Conservation (phyloP, 1,140 invertebrate genomes). For the Papilio machaon region DNA sequence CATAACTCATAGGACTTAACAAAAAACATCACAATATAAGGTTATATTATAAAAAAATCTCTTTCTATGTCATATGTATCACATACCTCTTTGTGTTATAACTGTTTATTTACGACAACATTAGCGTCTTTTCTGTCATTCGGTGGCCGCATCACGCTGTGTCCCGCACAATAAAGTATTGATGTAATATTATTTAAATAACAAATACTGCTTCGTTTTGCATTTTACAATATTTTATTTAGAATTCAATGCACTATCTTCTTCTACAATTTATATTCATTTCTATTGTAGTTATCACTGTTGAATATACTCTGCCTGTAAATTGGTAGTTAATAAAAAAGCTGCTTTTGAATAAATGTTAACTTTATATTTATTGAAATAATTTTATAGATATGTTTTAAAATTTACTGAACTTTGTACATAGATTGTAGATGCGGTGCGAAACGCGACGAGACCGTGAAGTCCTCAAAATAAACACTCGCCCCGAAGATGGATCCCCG, state of each 20-base stretch:
- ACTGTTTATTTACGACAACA: not conserved
- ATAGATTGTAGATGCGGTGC: too few relatives aligned
- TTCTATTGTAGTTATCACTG: not conserved
- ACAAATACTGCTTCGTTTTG: not conserved
- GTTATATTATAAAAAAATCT: not conserved
- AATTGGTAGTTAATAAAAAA: not conserved
- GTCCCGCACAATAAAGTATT: slow-evolving; percentile 3
- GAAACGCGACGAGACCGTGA: too few relatives aligned
- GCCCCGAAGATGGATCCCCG: too few relatives aligned
- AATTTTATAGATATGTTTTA: not conserved
- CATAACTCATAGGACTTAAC: not conserved
- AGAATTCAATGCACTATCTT: not conserved
- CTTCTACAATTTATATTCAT: slow-evolving; percentile 5
- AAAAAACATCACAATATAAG: not conserved
- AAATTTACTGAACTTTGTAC: too few relatives aligned
- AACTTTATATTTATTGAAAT: not conserved
- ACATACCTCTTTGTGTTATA: not conserved
- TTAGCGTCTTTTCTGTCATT: slow-evolving; percentile 16
- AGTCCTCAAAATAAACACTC: too few relatives aligned
- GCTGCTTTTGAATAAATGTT: not conserved
- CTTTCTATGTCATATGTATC: not conserved
- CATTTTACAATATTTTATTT: slow-evolving; percentile 15
- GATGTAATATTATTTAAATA: slow-evolving; percentile 17
- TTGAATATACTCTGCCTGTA: slow-evolving; percentile 14
- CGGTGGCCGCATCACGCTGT: slow-evolving; percentile 21